These are phyloP conservation scores for Dexiosoma caninum DNA, from an alignment of 2,888 invertebrate species.

Conservation along the genomic window DNA sequence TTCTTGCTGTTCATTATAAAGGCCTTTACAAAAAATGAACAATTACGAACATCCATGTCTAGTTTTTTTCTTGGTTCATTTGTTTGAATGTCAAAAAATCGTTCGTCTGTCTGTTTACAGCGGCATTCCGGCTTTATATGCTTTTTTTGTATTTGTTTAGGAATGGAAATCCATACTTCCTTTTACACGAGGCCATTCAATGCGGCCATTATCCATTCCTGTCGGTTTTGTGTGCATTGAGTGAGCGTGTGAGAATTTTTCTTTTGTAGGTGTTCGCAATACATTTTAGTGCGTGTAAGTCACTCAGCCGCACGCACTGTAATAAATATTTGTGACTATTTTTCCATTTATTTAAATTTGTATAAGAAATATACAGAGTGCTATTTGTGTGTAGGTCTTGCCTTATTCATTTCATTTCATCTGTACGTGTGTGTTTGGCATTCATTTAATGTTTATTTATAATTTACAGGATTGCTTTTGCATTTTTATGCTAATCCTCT, in stretches of 20 bases:
- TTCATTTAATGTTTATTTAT: slow-evolving; percentile 53
- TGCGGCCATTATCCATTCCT: slow-evolving; percentile 64
- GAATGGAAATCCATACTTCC: slow-evolving; percentile 42
- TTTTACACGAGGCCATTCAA: slow-evolving; percentile 45
- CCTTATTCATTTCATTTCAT: slow-evolving; percentile 18
- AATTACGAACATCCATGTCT: slow-evolving; percentile 26
- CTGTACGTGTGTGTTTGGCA: slow-evolving; percentile 16
- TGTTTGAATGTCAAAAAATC: slow-evolving; percentile 39
- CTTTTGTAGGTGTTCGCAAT: not conserved
- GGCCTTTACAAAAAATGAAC: not conserved
- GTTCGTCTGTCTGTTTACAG: not conserved
- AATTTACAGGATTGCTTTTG: slow-evolving; percentile 37
- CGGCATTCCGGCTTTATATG: slow-evolving; percentile 6
- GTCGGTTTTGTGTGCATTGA: slow-evolving; percentile 65
- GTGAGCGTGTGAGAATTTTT: not conserved
- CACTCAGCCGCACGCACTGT: not conserved
- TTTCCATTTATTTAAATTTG: not conserved
- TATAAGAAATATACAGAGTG: not conserved
- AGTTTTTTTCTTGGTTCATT: not conserved
- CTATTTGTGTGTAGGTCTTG: slow-evolving; percentile 1
- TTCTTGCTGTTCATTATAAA: slow-evolving; percentile 12
- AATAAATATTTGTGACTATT: too few relatives aligned
- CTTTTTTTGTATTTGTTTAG: slow-evolving; percentile 21
- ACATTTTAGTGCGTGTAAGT: slow-evolving; percentile 25
- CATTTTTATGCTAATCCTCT: slow-evolving; percentile 48